Conservation (phyloP, 2,888 invertebrate genomes). For the Chironomus tentans region DNA sequence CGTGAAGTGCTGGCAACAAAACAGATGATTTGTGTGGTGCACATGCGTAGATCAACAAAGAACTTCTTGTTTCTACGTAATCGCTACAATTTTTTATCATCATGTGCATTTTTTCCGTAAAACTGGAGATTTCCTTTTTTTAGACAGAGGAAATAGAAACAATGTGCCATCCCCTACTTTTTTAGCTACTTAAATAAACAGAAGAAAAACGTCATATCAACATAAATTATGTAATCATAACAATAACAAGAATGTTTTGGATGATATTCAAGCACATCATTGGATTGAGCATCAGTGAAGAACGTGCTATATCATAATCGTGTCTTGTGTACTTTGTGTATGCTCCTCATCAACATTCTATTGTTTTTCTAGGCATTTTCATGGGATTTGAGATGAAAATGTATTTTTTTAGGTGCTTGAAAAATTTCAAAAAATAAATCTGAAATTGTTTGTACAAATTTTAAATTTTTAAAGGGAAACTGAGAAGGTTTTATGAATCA, state of each 20-base stretch:
- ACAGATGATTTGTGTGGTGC: constrained; percentile 12
- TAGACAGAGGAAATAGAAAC: too few species aligned
- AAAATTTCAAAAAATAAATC: too few species aligned
- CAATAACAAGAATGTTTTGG: constrained; percentile 10
- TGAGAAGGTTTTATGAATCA: too few species aligned
- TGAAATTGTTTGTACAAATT: too few species aligned
- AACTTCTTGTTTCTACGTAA: background rate
- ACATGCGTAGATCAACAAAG: constrained; percentile 15
- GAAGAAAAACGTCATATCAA: background rate
- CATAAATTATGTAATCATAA: constrained; percentile 22
- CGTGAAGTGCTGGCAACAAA: background rate
- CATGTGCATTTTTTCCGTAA: background rate
- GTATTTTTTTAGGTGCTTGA: too few species aligned
- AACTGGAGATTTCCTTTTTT: too few species aligned
- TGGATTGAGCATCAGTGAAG: background rate
- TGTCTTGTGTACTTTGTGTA: too few species aligned
- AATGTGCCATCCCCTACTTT: too few species aligned
- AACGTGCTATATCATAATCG: background rate
- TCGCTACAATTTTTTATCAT: background rate
- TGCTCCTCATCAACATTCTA: too few species aligned
- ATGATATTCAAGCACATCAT: background rate
- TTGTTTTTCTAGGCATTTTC: too few species aligned
- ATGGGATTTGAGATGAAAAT: too few species aligned
- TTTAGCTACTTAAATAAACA: background rate
- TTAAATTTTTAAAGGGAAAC: too few species aligned